These are phyloP conservation scores for Lacanobia oleracea DNA, from an alignment of 2,888 invertebrate species.

Conservation along the genomic window DNA sequence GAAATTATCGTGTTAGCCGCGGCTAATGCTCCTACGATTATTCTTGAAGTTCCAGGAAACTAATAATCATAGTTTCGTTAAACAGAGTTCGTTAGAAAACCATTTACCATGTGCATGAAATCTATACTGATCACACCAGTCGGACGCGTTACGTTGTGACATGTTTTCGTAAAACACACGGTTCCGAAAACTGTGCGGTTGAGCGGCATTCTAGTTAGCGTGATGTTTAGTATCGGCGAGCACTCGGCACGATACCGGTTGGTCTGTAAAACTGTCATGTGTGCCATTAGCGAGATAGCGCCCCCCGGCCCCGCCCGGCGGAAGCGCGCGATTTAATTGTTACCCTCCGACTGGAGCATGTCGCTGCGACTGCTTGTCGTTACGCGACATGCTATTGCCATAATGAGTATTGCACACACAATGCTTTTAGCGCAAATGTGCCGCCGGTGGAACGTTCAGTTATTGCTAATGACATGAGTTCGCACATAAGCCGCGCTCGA, in stretches of 20 bases:
- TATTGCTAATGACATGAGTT: constrained; percentile 3
- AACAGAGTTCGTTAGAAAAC: constrained; percentile 25
- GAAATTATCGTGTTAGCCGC: constrained; percentile 56
- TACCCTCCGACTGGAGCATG: constrained; percentile 30
- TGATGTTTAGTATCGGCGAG: background rate
- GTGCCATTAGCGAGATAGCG: constrained; percentile 55
- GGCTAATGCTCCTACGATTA: constrained; percentile 44
- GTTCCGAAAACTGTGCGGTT: constrained; percentile 24
- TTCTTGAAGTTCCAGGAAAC: constrained; percentile 43
- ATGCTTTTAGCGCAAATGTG: background rate
- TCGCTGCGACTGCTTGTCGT: background rate
- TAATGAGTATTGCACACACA: constrained; percentile 10
- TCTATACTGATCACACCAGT: constrained; percentile 32
- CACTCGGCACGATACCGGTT: constrained; percentile 15
- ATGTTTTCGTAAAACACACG: constrained; percentile 22
- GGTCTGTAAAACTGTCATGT: constrained; percentile 46
- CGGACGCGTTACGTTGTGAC: background rate
- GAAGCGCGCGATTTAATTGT: constrained; percentile 50
- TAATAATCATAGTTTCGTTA: constrained; percentile 37
- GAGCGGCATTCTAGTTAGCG: background rate
- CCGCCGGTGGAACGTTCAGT: background rate
- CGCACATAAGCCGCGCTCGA: background rate
- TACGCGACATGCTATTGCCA: constrained; percentile 12
- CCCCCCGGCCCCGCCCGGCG: constrained; percentile 8
- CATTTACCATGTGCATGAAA: constrained; percentile 38